Conservation (phyloP, 2,797 vertebrate genomes). For the Taenioides sp. region DNA sequence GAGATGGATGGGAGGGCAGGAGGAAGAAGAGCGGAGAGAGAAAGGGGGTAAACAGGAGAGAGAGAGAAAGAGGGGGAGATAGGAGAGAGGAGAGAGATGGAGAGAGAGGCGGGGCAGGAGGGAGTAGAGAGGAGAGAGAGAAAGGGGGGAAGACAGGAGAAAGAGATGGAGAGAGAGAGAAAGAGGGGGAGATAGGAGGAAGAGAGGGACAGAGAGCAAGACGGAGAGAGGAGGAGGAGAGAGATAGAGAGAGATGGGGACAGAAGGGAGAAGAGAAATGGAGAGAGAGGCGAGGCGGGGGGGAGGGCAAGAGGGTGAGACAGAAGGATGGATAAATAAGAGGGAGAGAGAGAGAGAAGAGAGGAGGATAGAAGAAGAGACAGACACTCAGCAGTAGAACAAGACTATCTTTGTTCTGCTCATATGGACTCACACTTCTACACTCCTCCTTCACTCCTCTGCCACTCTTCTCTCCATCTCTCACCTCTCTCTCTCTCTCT, state of each 20-base stretch:
- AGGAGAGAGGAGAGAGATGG: no score
- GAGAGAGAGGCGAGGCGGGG: no score
- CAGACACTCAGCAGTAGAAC: not conserved
- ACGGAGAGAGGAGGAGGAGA: not conserved
- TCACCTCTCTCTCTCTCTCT: no score
- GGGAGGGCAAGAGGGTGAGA: no score
- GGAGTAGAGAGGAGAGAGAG: not conserved
- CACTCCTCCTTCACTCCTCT: not conserved
- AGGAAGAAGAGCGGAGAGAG: no score
- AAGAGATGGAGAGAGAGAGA: no score
- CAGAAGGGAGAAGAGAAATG: not conserved
- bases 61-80: not conserved
- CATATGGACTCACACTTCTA: not conserved
- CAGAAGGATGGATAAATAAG: no score
- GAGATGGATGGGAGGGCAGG: not conserved
- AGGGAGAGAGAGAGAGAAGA: not conserved
- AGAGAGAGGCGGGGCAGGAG: no score
- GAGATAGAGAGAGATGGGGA: not conserved
- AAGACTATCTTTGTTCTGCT: slow-evolving; percentile 1
- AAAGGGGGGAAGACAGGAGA: not conserved
- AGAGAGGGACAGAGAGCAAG: not conserved
- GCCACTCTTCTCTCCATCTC: not conserved
- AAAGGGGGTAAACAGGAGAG: no score
- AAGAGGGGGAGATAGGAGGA: no score
- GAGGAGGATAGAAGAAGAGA: not conserved